phyloP scores from a whole-genome alignment of 2,113 vertebrate species.

The Morone saxatilis region DNA sequence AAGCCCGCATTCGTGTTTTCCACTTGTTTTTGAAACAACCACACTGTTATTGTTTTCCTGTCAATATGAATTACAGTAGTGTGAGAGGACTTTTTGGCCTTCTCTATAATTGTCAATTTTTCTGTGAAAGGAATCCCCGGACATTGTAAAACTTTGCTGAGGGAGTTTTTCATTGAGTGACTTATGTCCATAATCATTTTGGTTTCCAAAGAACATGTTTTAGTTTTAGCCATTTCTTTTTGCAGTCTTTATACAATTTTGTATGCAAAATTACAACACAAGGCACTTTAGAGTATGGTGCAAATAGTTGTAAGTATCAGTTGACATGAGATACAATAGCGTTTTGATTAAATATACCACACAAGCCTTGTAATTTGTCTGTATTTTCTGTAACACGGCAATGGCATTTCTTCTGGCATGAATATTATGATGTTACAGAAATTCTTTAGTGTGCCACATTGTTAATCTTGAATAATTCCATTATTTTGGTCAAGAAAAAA shows the following conservation, averaged over 20 bases:
- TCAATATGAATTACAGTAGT: slow-evolving; percentile 74
- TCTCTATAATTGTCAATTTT: slow-evolving; percentile 48
- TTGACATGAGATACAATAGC: slow-evolving; percentile 3
- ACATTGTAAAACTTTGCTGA: slow-evolving; percentile 35
- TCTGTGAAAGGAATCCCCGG: slow-evolving; percentile 56
- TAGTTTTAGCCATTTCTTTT: slow-evolving; percentile 31
- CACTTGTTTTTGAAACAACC: slow-evolving; percentile 78
- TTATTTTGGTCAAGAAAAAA: slow-evolving; percentile 4
- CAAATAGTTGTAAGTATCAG: slow-evolving; percentile 16
- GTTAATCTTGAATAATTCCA: background rate
- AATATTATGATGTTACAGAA: background rate
- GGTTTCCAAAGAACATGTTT: slow-evolving; percentile 35
- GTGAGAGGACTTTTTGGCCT: slow-evolving; percentile 52
- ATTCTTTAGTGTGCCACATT: background rate
- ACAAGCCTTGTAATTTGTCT: slow-evolving; percentile 30
- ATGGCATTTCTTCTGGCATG: background rate
- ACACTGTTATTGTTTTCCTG: slow-evolving; percentile 80
- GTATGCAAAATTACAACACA: slow-evolving; percentile 31
- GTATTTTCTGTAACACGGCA: background rate
- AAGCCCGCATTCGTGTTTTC: slow-evolving; percentile 74
- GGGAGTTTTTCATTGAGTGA: slow-evolving; percentile 28
- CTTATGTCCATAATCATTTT: slow-evolving; percentile 30
- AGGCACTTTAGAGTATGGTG: background rate
- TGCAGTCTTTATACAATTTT: slow-evolving; percentile 18
- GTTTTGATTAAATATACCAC: slow-evolving; percentile 2